Evolutionary conservation across 1,140 invertebrate genomes (phyloP), one percentile per base, ranked within the genome.

Genomic region (Harlomillsia oculata): DNA sequence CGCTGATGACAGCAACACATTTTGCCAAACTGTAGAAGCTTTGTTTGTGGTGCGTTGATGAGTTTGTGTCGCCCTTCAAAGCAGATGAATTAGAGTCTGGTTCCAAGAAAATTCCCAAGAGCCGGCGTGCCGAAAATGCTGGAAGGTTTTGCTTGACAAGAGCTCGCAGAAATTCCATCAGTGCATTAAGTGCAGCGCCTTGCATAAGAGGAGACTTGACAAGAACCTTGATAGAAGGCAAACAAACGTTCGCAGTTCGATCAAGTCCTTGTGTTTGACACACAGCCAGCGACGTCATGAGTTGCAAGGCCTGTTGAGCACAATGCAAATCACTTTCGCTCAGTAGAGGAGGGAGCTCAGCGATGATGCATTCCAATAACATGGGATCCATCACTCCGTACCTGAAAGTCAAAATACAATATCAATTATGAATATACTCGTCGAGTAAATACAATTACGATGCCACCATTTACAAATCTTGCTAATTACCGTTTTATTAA

Each of bases 261-360:
- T 66, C 62, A 16, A 89, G 71, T 13, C 84, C 81, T 53, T 74
- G 70, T n/a, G 83, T 80, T 69, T 84, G 80, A 46, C 80, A 69
- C 63, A 79, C 74, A 48, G 84, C 82, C 41, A 88, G 81, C n/a
- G 82, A 82, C 30, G 82, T 85, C 23, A 89, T 75, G 34, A 90
- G 72, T 25, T 81, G 80, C 40, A 91, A 77, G 32, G 84, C 86
- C 64, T 92, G 81, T 73, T 97, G 92, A 34, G 94, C 92, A 66
- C 97, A 92, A 73, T 97, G 92, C 30, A 99, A 75, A 75, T 99
- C 95, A 43, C 86, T 80, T 71, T 99, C 95, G 66, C 82, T 89
- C 48, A 99, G 79, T 21, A 98, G 74, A 34, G 89, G 82, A 34
- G 91, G 88, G 64, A 97, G 74, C 72, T 96, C 92, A 16, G 80